phyloP scores from a whole-genome alignment of 2,888 invertebrate species.

The Pilophorus perplexus region DNA sequence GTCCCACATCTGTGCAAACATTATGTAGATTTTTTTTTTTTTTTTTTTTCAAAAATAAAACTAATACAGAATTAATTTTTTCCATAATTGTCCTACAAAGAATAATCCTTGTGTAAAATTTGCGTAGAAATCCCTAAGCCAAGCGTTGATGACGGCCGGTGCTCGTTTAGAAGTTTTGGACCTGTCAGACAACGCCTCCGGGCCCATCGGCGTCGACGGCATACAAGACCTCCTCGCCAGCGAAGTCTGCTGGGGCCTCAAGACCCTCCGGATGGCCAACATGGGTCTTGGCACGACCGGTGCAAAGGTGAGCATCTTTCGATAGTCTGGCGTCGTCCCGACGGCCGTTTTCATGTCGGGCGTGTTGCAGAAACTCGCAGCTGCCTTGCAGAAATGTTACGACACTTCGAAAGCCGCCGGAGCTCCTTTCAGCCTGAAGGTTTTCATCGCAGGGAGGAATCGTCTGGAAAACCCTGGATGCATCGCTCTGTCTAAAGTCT shows the following conservation, averaged over 20 bases:
- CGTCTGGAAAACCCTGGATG: conserved; percentile 93
- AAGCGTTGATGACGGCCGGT: conserved; percentile 75
- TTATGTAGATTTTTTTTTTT: too few species aligned
- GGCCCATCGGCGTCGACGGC: conserved; percentile 89
- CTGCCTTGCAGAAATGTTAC: conserved; percentile 69
- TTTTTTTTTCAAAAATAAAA: too few species aligned
- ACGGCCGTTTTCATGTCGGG: neutral
- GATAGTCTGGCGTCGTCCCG: neutral
- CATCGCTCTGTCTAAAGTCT: conserved; percentile 76
- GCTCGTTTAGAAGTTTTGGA: conserved; percentile 81
- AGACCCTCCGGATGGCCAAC: conserved; percentile 84
- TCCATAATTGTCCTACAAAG: neutral
- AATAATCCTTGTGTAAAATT: too few species aligned
- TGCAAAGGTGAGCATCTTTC: conserved; percentile 62
- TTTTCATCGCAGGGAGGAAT: conserved; percentile 91
- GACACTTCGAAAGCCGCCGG: conserved; percentile 61
- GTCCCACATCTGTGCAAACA: too few species aligned
- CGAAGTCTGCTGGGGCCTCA: conserved; percentile 76
- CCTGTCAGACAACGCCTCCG: conserved; percentile 95
- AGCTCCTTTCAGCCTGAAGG: conserved; percentile 69
- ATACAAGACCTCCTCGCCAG: conserved; percentile 79
- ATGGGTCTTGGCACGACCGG: conserved; percentile 92
- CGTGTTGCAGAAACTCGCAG: conserved; percentile 68
- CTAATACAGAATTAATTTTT: too few species aligned
- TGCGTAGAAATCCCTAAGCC: conserved; percentile 68